Evolutionary conservation across 2,797 vertebrate species (phyloP).

Genomic region (Malurus splendens): DNA sequence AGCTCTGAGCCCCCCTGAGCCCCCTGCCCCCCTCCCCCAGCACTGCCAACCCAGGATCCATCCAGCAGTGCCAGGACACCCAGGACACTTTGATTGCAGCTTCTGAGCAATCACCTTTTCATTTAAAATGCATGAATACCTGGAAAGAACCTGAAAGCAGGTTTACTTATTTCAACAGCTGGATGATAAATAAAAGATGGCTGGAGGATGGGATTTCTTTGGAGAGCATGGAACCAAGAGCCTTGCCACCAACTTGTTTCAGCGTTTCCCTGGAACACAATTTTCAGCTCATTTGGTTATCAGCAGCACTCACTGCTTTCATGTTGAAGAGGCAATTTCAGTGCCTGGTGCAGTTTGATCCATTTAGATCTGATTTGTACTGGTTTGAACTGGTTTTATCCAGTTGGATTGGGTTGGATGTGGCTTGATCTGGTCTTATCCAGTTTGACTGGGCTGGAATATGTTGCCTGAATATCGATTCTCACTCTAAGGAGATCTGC

Average conservation of each 20-base stretch:
- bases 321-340: background rate
- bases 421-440: background rate
- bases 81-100: fast-evolving
- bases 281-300: conserved; percentile 48
- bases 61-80: background rate
- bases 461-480: background rate
- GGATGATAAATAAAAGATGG: conserved; percentile 7
- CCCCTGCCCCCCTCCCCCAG: background rate
- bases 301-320: conserved; percentile 3
- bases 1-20: background rate
- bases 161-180: background rate
- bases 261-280: conserved; percentile 32
- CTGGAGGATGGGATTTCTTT: background rate
- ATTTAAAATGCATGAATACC: background rate
- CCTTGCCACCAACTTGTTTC: conserved; percentile 17
- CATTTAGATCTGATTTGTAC: background rate
- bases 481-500: background rate
- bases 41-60: fast-evolving
- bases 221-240: background rate
- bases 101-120: fast-evolving
- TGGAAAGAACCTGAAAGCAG: background rate
- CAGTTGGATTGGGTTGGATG: background rate
- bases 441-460: background rate
- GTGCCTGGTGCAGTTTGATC: background rate
- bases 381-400: background rate